phyloP scores from a whole-genome alignment of 2,113 vertebrate species.

The Engraulis encrasicolus region DNA sequence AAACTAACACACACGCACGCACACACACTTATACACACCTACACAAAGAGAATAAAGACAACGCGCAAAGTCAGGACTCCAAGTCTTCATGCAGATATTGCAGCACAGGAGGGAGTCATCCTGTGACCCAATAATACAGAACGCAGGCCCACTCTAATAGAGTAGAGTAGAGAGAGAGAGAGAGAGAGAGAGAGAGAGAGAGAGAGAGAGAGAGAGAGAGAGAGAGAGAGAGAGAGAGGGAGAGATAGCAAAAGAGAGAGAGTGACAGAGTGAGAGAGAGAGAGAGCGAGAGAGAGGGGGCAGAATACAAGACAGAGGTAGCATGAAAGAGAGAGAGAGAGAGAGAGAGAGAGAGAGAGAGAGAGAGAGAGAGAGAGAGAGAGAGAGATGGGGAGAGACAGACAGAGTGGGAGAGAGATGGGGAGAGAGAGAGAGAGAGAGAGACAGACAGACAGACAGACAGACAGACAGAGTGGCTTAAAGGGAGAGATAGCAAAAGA shows the following conservation, averaged over 20 bases:
- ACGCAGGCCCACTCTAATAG: no score
- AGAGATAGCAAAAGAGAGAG: not conserved
- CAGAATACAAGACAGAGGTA: no score
- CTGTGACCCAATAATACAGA: no score
- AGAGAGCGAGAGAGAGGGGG: not conserved
- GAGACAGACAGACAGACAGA: constrained; percentile 29
- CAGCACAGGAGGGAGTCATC: no score
- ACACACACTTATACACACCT: no score
- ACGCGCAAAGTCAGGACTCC: no score
- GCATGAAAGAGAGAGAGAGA: not conserved
- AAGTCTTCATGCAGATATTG: no score
- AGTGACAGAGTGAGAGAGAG: no score
- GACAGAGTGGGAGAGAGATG: not conserved
- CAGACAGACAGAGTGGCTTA: constrained; percentile 43
- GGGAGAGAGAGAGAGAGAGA: not conserved
- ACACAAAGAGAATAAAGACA: no score
- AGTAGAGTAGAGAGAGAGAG: no score
- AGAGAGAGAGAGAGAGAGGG: constrained; percentile 2
- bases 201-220: not conserved
- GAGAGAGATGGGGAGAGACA: not conserved
- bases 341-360: constrained; percentile 6
- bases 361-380: not conserved
- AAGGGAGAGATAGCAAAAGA: no score
- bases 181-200: not conserved
- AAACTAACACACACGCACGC: no score